phyloP scores from a whole-genome alignment of 1,140 invertebrate genomes.

The Probaryconus sp. region DNA sequence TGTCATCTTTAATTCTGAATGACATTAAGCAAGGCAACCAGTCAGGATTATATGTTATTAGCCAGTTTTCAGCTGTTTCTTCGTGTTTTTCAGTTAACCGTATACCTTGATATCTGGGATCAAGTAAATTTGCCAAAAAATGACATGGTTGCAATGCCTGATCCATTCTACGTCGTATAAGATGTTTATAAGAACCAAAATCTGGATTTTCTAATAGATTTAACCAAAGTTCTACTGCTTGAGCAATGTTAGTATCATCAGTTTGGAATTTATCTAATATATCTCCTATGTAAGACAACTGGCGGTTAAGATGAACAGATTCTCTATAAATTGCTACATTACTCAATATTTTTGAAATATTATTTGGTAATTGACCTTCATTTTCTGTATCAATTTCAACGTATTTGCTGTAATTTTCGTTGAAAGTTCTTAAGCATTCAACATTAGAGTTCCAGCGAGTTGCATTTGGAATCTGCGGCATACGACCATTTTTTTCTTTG shows the following conservation, averaged over 20 bases:
- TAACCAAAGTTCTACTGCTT: conserved; percentile 22
- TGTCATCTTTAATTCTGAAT: conserved; percentile 16
- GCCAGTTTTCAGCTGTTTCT: conserved; percentile 12
- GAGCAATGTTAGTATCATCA: conserved; percentile 16
- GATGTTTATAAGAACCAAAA: background rate
- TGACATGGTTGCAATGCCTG: conserved; percentile 13
- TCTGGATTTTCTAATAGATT: conserved; percentile 21
- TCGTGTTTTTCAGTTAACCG: conserved; percentile 9
- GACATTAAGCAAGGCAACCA: conserved; percentile 20
- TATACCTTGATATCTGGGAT: conserved; percentile 7
- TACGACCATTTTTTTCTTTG: background rate
- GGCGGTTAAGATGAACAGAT: background rate
- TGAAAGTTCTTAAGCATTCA: background rate
- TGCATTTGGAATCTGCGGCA: background rate
- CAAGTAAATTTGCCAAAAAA: conserved; percentile 21
- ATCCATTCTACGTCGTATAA: background rate
- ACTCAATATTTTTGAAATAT: conserved; percentile 14
- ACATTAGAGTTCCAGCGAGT: background rate
- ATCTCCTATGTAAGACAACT: background rate
- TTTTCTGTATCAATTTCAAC: background rate
- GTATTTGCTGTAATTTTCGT: background rate
- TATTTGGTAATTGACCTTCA: background rate
- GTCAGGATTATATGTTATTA: background rate
- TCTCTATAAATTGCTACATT: conserved; percentile 1
- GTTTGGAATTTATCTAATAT: conserved; percentile 11